Conservation (phyloP, 1,140 invertebrate genomes). For the Hyles euphorbiae region DNA sequence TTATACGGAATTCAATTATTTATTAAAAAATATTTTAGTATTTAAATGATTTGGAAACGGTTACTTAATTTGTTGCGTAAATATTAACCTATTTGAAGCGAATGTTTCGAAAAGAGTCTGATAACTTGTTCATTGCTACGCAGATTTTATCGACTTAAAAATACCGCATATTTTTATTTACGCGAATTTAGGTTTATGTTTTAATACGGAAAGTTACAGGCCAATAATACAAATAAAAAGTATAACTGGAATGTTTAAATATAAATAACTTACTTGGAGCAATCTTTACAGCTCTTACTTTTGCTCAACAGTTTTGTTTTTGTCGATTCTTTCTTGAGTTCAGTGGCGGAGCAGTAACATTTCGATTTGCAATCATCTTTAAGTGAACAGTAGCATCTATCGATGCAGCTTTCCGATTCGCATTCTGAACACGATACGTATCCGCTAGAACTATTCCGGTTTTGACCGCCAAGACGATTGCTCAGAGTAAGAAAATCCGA, state of each 20-base stretch:
- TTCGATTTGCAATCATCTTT: conserved; percentile 56
- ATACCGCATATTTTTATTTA: too few species aligned
- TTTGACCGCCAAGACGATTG: conserved; percentile 74
- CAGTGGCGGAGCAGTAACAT: conserved; percentile 53
- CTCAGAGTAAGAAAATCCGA: conserved; percentile 79
- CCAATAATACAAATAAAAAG: not conserved
- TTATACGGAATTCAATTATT: too few species aligned
- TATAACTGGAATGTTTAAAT: not conserved
- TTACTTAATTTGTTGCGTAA: conserved; percentile 5
- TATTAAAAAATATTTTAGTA: too few species aligned
- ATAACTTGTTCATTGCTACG: conserved; percentile 4
- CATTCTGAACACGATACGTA: conserved; percentile 92
- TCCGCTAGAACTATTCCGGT: conserved; percentile 82
- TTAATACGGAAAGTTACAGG: not conserved
- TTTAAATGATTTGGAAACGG: not conserved
- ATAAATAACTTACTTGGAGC: conserved; percentile 54
- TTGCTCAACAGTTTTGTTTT: conserved; percentile 47
- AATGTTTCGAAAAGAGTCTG: conserved; percentile 2
- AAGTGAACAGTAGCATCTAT: conserved; percentile 83
- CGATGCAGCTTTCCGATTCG: conserved; percentile 87
- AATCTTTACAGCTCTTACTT: conserved; percentile 59
- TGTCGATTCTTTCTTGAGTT: conserved; percentile 39
- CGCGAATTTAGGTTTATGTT: too few species aligned
- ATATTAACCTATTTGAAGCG: conserved; percentile 2
- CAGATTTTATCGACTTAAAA: not conserved